Conservation (phyloP, 2,113 vertebrate species). For the Miniopterus natalensis region DNA sequence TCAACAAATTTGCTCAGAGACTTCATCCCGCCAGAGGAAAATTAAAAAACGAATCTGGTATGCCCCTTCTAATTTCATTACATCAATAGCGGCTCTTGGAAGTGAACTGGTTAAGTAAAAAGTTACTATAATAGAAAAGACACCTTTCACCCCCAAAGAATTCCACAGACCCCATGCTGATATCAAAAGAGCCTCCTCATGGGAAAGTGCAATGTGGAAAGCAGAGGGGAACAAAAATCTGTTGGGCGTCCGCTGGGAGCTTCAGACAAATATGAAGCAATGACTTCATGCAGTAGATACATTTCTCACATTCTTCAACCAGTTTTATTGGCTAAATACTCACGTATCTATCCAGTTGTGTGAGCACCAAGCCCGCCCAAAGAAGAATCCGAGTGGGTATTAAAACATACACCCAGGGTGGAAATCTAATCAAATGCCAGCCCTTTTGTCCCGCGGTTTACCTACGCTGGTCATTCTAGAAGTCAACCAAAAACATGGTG, state of each 20-base stretch:
- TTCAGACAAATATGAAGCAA: conserved; percentile 81
- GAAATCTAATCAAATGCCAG: not conserved
- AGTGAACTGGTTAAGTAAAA: conserved; percentile 79
- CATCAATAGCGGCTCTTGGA: conserved; percentile 37
- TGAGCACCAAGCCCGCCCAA: conserved; percentile 43
- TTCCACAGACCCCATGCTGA: conserved; percentile 80
- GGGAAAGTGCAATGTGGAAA: conserved; percentile 80
- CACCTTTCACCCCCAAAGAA: conserved; percentile 82
- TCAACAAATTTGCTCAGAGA: conserved; percentile 66
- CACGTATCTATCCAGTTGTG: conserved; percentile 59
- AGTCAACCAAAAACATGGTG: not conserved
- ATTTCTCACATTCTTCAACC: conserved; percentile 81
- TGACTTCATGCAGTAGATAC: conserved; percentile 82
- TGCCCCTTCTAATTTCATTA: conserved; percentile 5
- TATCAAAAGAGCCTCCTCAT: conserved; percentile 82
- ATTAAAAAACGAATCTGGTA: not conserved
- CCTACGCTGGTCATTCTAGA: not conserved
- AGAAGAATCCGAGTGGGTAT: conserved; percentile 27
- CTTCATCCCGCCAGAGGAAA: conserved; percentile 38
- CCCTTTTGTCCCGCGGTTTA: not conserved
- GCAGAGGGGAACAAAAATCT: conserved; percentile 74
- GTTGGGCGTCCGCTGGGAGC: conserved; percentile 77
- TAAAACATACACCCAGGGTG: not conserved
- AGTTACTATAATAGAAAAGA: conserved; percentile 74
- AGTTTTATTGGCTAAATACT: conserved; percentile 76